phyloP scores from a whole-genome alignment of 2,888 invertebrate genomes.

The Drosophila kuntzei region DNA sequence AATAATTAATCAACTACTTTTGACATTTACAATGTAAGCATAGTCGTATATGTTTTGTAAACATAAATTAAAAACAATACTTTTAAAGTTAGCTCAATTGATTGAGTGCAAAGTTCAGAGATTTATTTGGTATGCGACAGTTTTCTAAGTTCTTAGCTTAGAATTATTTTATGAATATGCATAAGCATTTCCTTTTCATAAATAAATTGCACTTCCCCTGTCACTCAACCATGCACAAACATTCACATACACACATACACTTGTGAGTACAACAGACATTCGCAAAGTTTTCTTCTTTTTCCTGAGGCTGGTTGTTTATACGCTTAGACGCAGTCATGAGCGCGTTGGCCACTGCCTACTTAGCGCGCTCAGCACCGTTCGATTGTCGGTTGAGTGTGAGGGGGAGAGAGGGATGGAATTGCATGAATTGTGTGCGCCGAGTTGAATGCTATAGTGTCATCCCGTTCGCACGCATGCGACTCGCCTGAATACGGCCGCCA shows the following conservation, averaged over 20 bases:
- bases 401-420: constrained; percentile 65
- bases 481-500: constrained; percentile 69
- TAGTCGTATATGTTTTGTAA: not conserved
- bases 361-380: constrained; percentile 38
- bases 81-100: constrained; percentile 5
- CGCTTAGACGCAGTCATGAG: constrained; percentile 79
- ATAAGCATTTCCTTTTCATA: constrained; percentile 48
- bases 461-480: constrained; percentile 49
- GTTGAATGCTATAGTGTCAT: constrained; percentile 28
- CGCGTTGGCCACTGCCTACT: constrained; percentile 82
- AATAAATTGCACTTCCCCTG: constrained; percentile 47
- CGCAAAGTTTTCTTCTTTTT: constrained; percentile 37
- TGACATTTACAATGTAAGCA: not conserved
- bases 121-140: constrained; percentile 12
- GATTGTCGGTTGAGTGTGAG: constrained; percentile 26
- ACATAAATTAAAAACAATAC: not conserved
- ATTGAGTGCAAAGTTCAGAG: not conserved
- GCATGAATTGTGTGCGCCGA: constrained; percentile 65
- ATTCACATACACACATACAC: not conserved
- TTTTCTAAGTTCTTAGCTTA: constrained; percentile 11
- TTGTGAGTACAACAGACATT: constrained; percentile 3
- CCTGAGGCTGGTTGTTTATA: constrained; percentile 69
- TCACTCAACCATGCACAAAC: constrained; percentile 2
- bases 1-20: not conserved
- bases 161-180: constrained; percentile 13